Percentiles rank a stretch among this genome's conserved stretches.
phyloP scores from a whole-genome alignment of 1,140 invertebrate genomes.

The Mya arenaria region DNA sequence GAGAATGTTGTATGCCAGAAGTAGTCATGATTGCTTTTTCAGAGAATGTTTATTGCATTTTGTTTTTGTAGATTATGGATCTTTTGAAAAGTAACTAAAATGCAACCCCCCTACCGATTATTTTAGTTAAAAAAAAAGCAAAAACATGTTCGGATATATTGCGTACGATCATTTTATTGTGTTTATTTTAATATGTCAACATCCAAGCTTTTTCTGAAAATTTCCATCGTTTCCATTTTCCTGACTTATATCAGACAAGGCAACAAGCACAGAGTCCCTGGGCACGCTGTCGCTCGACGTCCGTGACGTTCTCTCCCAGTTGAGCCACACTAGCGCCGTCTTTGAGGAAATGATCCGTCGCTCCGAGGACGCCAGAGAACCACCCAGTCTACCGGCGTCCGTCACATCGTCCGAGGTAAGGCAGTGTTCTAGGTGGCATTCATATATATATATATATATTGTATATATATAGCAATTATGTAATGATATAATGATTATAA shows the following conservation, averaged over 20 bases:
- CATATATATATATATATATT: not conserved
- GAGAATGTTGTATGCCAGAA: no score
- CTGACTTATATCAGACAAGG: constrained; percentile 24
- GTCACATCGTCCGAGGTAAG: constrained; percentile 9
- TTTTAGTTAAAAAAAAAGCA: no score
- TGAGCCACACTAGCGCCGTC: constrained; percentile 14
- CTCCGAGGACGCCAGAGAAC: not conserved
- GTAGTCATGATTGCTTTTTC: no score
- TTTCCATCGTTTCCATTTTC: no score
- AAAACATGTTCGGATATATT: no score
- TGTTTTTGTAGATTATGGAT: no score
- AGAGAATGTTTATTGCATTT: no score
- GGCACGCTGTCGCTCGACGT: not conserved
- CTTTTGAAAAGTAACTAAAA: no score
- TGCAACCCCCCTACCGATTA: no score
- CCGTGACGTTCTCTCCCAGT: constrained; percentile 10
- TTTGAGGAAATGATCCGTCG: constrained; percentile 19
- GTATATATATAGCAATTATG: not conserved
- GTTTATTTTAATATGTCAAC: no score
- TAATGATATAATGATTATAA: not conserved
- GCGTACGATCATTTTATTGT: no score
- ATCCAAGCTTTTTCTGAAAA: not conserved
- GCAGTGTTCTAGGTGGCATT: not conserved
- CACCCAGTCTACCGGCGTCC: not conserved
- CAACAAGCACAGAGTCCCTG: constrained; percentile 18